phyloP scores from a whole-genome alignment of 2,888 invertebrate genomes.

The Cerceris ruficornis region DNA sequence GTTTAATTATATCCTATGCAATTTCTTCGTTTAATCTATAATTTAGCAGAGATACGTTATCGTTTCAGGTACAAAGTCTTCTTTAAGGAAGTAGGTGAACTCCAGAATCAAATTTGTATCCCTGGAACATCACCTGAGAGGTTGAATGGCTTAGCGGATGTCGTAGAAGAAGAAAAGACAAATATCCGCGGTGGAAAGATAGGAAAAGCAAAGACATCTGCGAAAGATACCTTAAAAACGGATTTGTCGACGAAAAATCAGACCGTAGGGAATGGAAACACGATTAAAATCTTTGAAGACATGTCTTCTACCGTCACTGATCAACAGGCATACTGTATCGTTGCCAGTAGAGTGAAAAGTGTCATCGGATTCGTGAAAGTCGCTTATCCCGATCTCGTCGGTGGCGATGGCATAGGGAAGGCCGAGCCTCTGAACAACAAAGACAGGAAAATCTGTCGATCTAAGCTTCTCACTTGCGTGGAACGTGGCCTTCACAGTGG shows the following conservation, averaged over 20 bases:
- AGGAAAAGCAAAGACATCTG: constrained; percentile 6
- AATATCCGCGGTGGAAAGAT: constrained; percentile 29
- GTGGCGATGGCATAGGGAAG: constrained; percentile 83
- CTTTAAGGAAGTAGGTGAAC: constrained; percentile 84
- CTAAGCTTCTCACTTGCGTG: constrained; percentile 86
- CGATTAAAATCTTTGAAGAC: constrained; percentile 56
- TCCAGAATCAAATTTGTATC: constrained; percentile 82
- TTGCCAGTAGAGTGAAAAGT: constrained; percentile 85
- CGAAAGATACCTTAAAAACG: constrained; percentile 35
- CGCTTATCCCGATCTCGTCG: constrained; percentile 89
- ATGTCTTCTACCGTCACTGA: constrained; percentile 49
- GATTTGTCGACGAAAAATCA: constrained; percentile 13
- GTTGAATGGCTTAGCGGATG: constrained; percentile 8
- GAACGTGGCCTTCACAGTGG: constrained; percentile 87
- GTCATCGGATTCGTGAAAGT: constrained; percentile 88
- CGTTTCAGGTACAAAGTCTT: constrained; percentile 83
- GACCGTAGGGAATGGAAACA: constrained; percentile 6
- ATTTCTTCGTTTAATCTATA: too few relatives aligned
- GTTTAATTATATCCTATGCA: neutral
- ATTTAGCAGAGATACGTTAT: neutral
- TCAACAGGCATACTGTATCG: constrained; percentile 82
- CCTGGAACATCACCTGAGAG: constrained; percentile 77
- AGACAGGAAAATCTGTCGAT: constrained; percentile 83
- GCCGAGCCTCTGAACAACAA: constrained; percentile 85
- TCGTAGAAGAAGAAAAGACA: constrained; percentile 45